Evolutionary conservation across 2,797 vertebrate genomes (phyloP), one percentile per base, ranked within the genome.

Genomic region (Coregonus ussuriensis): DNA sequence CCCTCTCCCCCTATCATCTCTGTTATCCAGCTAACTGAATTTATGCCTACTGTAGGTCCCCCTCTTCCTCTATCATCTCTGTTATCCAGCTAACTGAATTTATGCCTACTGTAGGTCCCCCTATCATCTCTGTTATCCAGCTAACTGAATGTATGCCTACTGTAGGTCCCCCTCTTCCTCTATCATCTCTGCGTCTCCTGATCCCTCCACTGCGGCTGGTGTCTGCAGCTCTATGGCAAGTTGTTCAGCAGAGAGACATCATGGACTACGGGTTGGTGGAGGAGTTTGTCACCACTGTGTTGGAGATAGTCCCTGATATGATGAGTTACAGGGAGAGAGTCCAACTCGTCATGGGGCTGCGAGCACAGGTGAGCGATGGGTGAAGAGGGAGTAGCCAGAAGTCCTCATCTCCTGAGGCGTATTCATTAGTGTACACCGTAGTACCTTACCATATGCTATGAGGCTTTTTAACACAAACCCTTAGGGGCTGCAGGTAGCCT

Each of bases 151-250:
- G 3, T 16, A 1, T 62, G n/a, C 4, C 59, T n/a, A 7, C 6
- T 1, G 59, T 16, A 67, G 65, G 65, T 35, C 65, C 31, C 21
- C 29, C n/a, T 53, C 47, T 71, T 15, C 71, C 51, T 6, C 4
- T 29, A 14, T 18, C 71, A 15, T 72, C 71, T 53, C 14, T 72
- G n/a, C 51, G 71, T 31, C 85, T 87, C 0, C 21, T 87, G 67
- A 82, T 84, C 29, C 80, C 84, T 16, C 88, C 85, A 5, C 77
- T 85, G 81, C 86, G 84, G 84, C 81, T 86, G 0, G 69, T 85
- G 77, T 85, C 81, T 37, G 85, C 86, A 18, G 84, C 83, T 70
- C 76, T 87, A 84, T 83, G 77, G 83, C 78, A 80, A 53, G 78
- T 83, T 47, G 70, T 89, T 73, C 75, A 73, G 77, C 83, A 82